Percentiles rank a stretch among this genome's conserved stretches.
Evolutionary conservation across 2,888 invertebrate genomes (phyloP).

Genomic region (Galeopsomyia nigrocyanea): DNA sequence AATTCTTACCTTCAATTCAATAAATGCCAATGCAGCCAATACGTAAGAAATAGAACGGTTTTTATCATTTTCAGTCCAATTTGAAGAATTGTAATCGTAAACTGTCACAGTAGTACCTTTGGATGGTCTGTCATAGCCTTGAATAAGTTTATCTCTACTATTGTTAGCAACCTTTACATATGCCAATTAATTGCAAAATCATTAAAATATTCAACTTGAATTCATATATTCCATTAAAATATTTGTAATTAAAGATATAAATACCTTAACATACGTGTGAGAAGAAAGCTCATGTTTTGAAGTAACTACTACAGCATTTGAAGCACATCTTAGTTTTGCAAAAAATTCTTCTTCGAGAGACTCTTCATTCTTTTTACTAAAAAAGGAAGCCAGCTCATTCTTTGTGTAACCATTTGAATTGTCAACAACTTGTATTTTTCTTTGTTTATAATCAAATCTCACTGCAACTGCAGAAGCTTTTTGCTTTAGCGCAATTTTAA

Average conservation of each 20-base stretch:
- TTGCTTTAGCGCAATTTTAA: constrained; percentile 80
- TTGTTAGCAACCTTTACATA: constrained; percentile 25
- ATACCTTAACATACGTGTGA: constrained; percentile 73
- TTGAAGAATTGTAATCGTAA: constrained; percentile 76
- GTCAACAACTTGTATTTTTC: constrained; percentile 81
- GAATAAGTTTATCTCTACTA: constrained; percentile 50
- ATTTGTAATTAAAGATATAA: constrained; percentile 8
- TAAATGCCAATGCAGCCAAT: constrained; percentile 76
- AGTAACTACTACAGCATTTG: constrained; percentile 73
- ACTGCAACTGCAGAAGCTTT: constrained; percentile 79
- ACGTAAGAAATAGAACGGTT: constrained; percentile 73
- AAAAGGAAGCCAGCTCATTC: constrained; percentile 73
- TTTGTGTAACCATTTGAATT: constrained; percentile 79
- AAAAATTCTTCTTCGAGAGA: constrained; percentile 29
- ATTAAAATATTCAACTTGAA: neutral
- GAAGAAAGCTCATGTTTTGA: constrained; percentile 70
- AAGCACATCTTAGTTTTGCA: constrained; percentile 71
- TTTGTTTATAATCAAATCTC: constrained; percentile 74
- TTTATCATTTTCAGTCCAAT: constrained; percentile 72
- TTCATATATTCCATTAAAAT: neutral
- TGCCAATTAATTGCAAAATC: neutral
- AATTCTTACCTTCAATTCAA: constrained; percentile 72
- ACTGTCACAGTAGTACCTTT: constrained; percentile 82
- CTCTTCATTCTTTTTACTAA: constrained; percentile 59
- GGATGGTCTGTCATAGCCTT: constrained; percentile 71